These are phyloP conservation scores for Mallotus villosus DNA, from an alignment of 2,797 vertebrate genomes.

Conservation along the genomic window DNA sequence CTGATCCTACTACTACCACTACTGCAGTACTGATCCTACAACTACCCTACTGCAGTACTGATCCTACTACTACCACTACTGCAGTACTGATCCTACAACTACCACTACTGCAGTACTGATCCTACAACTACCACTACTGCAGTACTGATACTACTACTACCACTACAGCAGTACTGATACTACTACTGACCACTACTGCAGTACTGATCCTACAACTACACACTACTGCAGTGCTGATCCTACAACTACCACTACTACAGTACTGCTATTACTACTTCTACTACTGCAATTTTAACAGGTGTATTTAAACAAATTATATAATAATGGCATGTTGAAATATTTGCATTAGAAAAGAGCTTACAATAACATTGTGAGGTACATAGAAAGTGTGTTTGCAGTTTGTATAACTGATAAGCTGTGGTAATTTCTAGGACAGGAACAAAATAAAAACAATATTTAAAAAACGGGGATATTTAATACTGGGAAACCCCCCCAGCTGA, in stretches of 20 bases:
- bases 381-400: no score
- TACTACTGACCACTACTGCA: not conserved
- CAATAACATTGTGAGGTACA: no score
- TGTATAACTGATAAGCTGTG: not conserved
- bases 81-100: not conserved
- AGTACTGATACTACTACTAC: not conserved
- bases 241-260: not conserved
- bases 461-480: not conserved
- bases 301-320: no score
- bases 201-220: not conserved
- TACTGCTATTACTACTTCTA: not conserved
- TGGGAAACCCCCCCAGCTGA: not conserved
- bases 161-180: no score
- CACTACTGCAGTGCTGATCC: not conserved
- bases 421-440: not conserved
- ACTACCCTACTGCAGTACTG: no score
- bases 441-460: not conserved
- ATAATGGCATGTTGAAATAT: no score
- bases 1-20: not conserved
- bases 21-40: not conserved
- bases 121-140: no score
- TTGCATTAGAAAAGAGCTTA: no score
- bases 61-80: not conserved
- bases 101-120: not conserved
- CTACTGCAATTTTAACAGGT: not conserved